phyloP scores from a whole-genome alignment of 2,888 invertebrate genomes.

The Synanthedon tipuliformis region DNA sequence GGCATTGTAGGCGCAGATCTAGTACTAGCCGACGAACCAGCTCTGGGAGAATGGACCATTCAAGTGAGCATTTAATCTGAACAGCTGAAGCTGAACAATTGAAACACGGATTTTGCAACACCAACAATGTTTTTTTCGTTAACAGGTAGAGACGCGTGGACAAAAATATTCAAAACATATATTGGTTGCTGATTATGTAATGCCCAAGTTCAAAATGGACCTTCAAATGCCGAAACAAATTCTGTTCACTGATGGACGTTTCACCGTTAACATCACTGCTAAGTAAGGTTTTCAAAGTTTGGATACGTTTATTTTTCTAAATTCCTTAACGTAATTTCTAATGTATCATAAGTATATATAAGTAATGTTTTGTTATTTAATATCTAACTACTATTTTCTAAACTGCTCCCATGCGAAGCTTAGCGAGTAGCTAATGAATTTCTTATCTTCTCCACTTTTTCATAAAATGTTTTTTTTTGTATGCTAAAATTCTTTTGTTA shows the following conservation, averaged over 20 bases:
- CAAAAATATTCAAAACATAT: constrained; percentile 78
- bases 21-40: constrained; percentile 82
- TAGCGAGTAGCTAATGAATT: background rate
- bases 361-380: background rate
- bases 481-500: no score
- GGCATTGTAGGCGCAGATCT: constrained; percentile 84
- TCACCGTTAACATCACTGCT: constrained; percentile 83
- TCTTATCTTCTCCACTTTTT: background rate
- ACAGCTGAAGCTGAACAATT: background rate
- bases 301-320: no score
- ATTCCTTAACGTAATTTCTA: background rate
- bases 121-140: background rate
- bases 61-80: constrained; percentile 40
- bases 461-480: no score
- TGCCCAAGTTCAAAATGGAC: constrained; percentile 93
- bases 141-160: constrained; percentile 53
- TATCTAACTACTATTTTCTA: no score
- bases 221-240: constrained; percentile 86
- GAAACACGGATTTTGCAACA: background rate
- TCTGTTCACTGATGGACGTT: constrained; percentile 82
- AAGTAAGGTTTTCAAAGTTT: constrained; percentile 68
- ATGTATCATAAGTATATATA: background rate
- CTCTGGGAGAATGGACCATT: constrained; percentile 90
- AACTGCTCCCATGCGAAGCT: background rate
- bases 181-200: constrained; percentile 89